These are phyloP conservation scores for Gobio occitaniae DNA, from an alignment of 2,797 vertebrate species.

Conservation along the genomic window DNA sequence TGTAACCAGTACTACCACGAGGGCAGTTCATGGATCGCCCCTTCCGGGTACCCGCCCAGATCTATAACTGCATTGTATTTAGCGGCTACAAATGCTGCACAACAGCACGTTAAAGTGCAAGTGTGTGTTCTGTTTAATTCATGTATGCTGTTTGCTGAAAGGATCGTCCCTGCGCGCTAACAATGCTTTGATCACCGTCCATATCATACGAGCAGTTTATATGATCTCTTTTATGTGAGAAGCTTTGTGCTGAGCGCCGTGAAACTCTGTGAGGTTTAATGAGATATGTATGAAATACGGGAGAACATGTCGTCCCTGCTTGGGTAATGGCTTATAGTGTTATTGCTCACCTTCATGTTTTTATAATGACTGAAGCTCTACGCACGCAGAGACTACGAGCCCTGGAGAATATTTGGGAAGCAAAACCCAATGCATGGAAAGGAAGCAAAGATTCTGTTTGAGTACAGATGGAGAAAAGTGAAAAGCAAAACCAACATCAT, in stretches of 20 bases:
- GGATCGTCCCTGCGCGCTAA: neutral
- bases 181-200: slow-evolving; percentile 6
- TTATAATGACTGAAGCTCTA: slow-evolving; percentile 19
- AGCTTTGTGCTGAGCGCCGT: slow-evolving; percentile 21
- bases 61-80: neutral
- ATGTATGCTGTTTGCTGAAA: neutral
- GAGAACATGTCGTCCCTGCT: slow-evolving; percentile 36
- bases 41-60: neutral
- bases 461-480: neutral
- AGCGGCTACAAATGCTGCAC: neutral
- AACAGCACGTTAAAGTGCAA: neutral
- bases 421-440: neutral
- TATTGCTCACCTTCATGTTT: slow-evolving; percentile 40
- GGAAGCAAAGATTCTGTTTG: neutral
- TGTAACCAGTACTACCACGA: neutral
- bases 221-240: neutral
- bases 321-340: slow-evolving; percentile 30
- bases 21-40: neutral
- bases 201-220: slow-evolving; percentile 7
- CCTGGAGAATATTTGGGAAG: slow-evolving; percentile 13
- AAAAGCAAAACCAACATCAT: neutral
- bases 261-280: slow-evolving; percentile 36
- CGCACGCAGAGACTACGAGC: neutral
- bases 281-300: slow-evolving; percentile 42
- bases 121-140: neutral